Conservation (phyloP, 1,140 invertebrate species). For the Monochamus saltuarius region DNA sequence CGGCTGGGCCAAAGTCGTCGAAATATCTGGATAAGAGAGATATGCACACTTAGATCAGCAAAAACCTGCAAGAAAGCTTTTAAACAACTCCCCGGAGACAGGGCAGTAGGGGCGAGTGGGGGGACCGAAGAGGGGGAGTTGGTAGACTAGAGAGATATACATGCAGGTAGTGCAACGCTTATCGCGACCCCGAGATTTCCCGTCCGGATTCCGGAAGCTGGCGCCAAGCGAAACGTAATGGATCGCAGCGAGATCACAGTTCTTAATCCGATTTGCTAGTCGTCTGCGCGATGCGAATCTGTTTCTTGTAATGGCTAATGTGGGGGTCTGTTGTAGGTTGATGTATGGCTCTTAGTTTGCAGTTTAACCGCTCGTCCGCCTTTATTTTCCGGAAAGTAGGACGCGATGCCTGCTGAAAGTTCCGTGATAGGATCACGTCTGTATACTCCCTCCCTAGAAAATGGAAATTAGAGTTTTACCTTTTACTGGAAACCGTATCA, state of each 20-base stretch:
- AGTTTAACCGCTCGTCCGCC: slow-evolving; percentile 18
- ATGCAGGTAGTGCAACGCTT: too few species aligned
- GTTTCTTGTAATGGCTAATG: slow-evolving; percentile 39
- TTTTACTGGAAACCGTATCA: too few species aligned
- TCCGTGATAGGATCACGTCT: background rate
- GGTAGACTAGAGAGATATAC: too few species aligned
- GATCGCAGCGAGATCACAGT: slow-evolving; percentile 40
- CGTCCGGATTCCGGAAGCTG: slow-evolving; percentile 43
- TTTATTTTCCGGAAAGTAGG: slow-evolving; percentile 3
- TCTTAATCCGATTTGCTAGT: slow-evolving; percentile 45
- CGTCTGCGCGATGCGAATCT: slow-evolving; percentile 35
- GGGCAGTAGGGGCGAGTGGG: background rate
- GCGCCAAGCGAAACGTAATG: slow-evolving; percentile 42
- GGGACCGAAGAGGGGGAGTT: too few species aligned
- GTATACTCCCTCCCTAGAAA: background rate
- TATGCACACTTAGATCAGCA: slow-evolving; percentile 1
- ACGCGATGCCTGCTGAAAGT: slow-evolving; percentile 4
- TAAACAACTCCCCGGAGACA: background rate
- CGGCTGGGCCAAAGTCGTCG: too few species aligned
- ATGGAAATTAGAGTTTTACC: too few species aligned
- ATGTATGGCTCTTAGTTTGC: slow-evolving; percentile 23
- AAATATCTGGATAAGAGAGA: background rate
- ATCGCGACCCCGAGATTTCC: slow-evolving; percentile 33
- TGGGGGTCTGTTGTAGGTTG: slow-evolving; percentile 17
- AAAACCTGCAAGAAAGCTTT: slow-evolving; percentile 4